These are phyloP conservation scores for Labroides dimidiatus DNA, from an alignment of 2,797 vertebrate genomes.

Conservation along the genomic window DNA sequence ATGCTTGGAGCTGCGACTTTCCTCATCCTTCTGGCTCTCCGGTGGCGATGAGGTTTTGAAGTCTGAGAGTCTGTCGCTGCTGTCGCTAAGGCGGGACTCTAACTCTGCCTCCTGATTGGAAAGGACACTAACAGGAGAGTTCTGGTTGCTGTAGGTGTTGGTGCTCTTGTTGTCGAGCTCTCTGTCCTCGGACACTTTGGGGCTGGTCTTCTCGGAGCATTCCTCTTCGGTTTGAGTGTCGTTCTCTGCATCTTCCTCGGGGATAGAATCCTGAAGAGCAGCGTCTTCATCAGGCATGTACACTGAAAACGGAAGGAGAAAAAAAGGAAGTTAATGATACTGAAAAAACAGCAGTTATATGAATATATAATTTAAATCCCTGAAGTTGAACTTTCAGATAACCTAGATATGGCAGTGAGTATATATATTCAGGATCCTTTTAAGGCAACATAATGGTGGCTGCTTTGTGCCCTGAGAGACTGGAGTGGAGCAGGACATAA, in stretches of 20 bases:
- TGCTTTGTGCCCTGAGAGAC: slow-evolving; percentile 44
- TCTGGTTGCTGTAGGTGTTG: slow-evolving; percentile 93
- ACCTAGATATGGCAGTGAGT: background rate
- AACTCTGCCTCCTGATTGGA: slow-evolving; percentile 95
- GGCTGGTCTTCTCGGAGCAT: slow-evolving; percentile 90
- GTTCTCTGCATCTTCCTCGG: slow-evolving; percentile 92
- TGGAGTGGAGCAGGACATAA: slow-evolving; percentile 56
- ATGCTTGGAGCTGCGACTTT: slow-evolving; percentile 83
- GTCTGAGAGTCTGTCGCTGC: slow-evolving; percentile 93
- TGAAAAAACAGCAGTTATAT: slow-evolving; percentile 6
- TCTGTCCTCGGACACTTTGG: slow-evolving; percentile 91
- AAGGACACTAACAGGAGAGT: slow-evolving; percentile 93
- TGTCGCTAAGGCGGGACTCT: slow-evolving; percentile 94
- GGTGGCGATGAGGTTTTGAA: slow-evolving; percentile 90
- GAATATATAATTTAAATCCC: background rate
- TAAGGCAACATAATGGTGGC: slow-evolving; percentile 32
- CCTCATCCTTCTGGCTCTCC: slow-evolving; percentile 85
- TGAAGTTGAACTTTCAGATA: slow-evolving; percentile 8
- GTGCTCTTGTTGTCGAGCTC: slow-evolving; percentile 91
- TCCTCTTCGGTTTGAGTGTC: slow-evolving; percentile 90
- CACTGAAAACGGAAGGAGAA: slow-evolving; percentile 77
- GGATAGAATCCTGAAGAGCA: slow-evolving; percentile 85
- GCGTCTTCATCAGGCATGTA: slow-evolving; percentile 94
- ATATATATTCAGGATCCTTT: slow-evolving; percentile 27
- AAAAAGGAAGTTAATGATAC: slow-evolving; percentile 32